Percentiles rank a stretch among this genome's conserved stretches.
These are phyloP conservation scores for Cnemophilus loriae DNA, from an alignment of 2,113 vertebrate species.

Conservation along the genomic window DNA sequence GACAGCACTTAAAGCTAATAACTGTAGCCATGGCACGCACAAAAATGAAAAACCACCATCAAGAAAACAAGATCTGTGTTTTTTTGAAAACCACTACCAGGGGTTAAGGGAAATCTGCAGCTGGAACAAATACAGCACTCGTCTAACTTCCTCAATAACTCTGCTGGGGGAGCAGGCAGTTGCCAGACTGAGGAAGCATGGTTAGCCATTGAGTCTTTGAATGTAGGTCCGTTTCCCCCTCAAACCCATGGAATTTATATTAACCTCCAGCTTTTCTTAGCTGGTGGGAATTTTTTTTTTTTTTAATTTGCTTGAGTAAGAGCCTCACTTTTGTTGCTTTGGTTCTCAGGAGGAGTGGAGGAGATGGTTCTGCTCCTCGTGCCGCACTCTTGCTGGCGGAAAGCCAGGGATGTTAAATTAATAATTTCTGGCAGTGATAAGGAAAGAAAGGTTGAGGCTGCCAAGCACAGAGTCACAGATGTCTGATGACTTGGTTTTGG, in stretches of 20 bases:
- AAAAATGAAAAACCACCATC: background rate
- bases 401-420: background rate
- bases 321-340: background rate
- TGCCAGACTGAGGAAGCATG: conserved; percentile 61
- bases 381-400: rapidly evolving
- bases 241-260: conserved; percentile 62
- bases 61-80: background rate
- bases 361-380: background rate
- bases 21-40: background rate
- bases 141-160: conserved; percentile 64
- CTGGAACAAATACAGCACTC: conserved; percentile 65
- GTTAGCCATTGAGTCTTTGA: conserved; percentile 53
- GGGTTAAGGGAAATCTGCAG: conserved; percentile 70
- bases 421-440: background rate
- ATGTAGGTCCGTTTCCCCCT: background rate
- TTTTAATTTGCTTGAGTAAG: background rate
- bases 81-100: conserved; percentile 9
- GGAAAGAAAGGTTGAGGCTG: background rate
- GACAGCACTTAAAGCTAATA: background rate
- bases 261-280: conserved; percentile 49
- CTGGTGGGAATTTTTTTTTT: background rate
- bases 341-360: rapidly evolving
- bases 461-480: background rate
- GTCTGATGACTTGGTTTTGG: background rate
- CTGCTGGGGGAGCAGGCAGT: conserved; percentile 24